phyloP scores from a whole-genome alignment of 1,140 invertebrate species.

The Zaprionus taronus region DNA sequence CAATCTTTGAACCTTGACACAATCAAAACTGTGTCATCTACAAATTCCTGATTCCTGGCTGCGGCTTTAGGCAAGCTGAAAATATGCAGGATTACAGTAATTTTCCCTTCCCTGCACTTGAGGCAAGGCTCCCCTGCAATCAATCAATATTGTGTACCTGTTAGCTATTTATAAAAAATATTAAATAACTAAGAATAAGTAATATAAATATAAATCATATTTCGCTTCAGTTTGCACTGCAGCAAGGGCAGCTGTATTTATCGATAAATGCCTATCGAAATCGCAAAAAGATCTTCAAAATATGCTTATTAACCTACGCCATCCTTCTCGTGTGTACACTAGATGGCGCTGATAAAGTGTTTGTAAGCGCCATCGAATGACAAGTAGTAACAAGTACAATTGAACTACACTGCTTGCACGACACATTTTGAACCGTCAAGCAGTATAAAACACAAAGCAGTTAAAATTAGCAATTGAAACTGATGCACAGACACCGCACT shows the following conservation, averaged over 20 bases:
- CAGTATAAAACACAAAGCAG: too few relatives aligned
- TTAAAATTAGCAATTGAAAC: too few relatives aligned
- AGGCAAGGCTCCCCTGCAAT: too few relatives aligned
- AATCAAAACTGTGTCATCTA: constrained; percentile 1
- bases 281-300: not conserved
- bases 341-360: not conserved
- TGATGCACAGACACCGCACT: not conserved
- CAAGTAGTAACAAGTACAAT: not conserved
- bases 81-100: not conserved
- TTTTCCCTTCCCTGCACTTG: too few relatives aligned
- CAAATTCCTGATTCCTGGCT: not conserved
- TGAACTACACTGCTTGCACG: not conserved
- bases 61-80: not conserved
- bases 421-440: not conserved
- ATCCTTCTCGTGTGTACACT: rapidly evolving
- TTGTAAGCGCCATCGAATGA: constrained; percentile 4
- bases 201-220: too few relatives aligned
- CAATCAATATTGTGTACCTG: too few relatives aligned
- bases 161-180: too few relatives aligned
- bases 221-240: too few relatives aligned
- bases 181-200: too few relatives aligned
- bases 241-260: too few relatives aligned
- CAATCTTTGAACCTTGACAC: constrained; percentile 29
- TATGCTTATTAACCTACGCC: not conserved
- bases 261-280: too few relatives aligned